phyloP scores from a whole-genome alignment of 2,888 invertebrate genomes.

The Opisthograptis luteolata region DNA sequence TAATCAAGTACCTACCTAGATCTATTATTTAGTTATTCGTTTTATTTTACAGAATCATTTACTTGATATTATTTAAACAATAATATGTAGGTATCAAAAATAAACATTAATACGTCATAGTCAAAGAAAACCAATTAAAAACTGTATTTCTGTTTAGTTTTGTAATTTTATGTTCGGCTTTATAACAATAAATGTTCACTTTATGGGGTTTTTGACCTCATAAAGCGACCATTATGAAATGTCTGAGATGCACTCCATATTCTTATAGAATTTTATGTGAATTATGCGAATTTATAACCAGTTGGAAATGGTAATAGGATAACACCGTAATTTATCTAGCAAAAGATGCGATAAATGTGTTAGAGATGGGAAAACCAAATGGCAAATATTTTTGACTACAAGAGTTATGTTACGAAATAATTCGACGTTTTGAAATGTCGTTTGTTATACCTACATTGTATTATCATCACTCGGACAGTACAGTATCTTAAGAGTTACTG shows the following conservation, averaged over 20 bases:
- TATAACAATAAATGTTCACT: background rate
- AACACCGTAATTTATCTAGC: conserved; percentile 10
- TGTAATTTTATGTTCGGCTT: conserved; percentile 15
- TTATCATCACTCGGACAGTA: too few species aligned
- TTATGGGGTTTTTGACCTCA: conserved; percentile 33
- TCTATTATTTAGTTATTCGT: too few species aligned
- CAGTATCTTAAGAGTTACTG: too few species aligned
- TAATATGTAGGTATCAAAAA: too few species aligned
- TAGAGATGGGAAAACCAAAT: conserved; percentile 1
- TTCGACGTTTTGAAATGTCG: background rate
- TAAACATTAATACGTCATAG: too few species aligned
- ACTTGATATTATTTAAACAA: too few species aligned
- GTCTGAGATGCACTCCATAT: conserved; percentile 26
- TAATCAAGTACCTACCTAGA: too few species aligned
- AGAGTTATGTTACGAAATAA: background rate
- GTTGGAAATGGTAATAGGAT: conserved; percentile 26
- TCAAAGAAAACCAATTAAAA: too few species aligned
- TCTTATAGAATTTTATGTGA: conserved; percentile 22
- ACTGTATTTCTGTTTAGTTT: too few species aligned
- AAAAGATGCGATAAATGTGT: conserved; percentile 13
- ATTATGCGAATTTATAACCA: conserved; percentile 26
- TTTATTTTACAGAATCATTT: too few species aligned
- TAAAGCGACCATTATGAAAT: conserved; percentile 29
- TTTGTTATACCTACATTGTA: background rate
- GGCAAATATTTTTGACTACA: conserved; percentile 4